Conservation (phyloP, 2,888 invertebrate species). For the Pseudococcus jackbeardsleyi region DNA sequence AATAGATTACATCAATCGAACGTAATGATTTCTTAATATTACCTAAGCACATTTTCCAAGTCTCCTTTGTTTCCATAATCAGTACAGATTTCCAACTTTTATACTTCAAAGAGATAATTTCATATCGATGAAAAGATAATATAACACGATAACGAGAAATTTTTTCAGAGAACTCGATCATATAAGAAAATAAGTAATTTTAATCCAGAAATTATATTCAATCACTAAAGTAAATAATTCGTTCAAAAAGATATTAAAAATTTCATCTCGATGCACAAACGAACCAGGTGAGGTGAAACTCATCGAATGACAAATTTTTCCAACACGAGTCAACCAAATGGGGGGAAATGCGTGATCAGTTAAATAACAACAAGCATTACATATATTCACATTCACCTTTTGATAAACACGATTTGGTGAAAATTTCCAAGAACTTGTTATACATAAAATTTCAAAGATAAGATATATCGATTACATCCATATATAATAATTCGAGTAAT, state of each 20-base stretch:
- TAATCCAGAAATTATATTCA: background rate
- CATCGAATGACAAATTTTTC: background rate
- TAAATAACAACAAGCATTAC: conserved; percentile 20
- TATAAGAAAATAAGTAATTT: too few species aligned
- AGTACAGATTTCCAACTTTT: background rate
- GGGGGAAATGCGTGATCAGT: background rate
- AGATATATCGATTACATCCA: background rate
- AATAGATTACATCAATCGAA: too few species aligned
- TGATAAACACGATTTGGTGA: conserved; percentile 2
- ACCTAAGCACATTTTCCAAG: background rate
- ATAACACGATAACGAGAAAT: background rate
- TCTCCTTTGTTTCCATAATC: background rate
- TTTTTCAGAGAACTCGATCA: background rate
- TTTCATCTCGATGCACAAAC: background rate
- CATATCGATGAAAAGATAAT: conserved; percentile 12
- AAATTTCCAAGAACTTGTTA: conserved; percentile 46
- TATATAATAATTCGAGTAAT: conserved; percentile 14
- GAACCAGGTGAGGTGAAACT: background rate
- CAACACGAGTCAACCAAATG: background rate
- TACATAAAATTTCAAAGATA: conserved; percentile 38
- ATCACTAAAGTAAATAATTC: background rate
- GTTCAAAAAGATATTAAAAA: background rate
- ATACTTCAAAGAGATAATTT: background rate
- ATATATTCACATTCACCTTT: background rate
- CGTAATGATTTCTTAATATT: too few species aligned